phyloP scores from a whole-genome alignment of 2,113 vertebrate genomes.

The Elgaria multicarinata region DNA sequence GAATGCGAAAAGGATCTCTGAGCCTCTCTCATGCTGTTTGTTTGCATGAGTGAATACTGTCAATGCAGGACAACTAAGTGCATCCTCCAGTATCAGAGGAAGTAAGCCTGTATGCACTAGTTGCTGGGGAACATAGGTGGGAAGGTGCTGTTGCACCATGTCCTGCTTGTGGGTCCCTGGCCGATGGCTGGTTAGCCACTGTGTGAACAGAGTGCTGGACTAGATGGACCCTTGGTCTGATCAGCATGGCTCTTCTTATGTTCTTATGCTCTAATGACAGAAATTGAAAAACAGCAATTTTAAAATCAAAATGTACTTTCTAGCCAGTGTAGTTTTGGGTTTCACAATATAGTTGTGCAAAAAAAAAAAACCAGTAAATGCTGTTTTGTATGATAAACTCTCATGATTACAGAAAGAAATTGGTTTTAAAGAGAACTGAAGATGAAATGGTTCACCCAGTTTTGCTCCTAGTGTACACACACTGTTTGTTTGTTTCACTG shows the following conservation, averaged over 20 bases:
- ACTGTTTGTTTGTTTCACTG: background rate
- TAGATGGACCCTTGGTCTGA: too few relatives aligned
- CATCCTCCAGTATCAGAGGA: too few relatives aligned
- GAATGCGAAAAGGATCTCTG: background rate
- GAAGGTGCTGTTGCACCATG: too few relatives aligned
- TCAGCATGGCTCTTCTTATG: too few relatives aligned
- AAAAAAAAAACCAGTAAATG: background rate
- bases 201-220: too few relatives aligned
- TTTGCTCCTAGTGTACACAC: background rate
- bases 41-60: background rate
- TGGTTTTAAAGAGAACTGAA: background rate
- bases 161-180: too few relatives aligned
- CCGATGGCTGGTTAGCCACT: too few relatives aligned
- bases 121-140: too few relatives aligned
- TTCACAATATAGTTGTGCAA: background rate
- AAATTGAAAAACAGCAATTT: background rate
- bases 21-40: background rate
- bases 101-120: too few relatives aligned
- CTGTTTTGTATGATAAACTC: background rate
- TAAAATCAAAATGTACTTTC: background rate
- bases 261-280: too few relatives aligned
- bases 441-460: background rate
- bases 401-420: background rate
- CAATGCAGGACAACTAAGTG: background rate
- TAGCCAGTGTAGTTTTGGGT: background rate